These are phyloP conservation scores for Loripinus fragilis DNA, from an alignment of 2,888 invertebrate species.

Conservation along the genomic window DNA sequence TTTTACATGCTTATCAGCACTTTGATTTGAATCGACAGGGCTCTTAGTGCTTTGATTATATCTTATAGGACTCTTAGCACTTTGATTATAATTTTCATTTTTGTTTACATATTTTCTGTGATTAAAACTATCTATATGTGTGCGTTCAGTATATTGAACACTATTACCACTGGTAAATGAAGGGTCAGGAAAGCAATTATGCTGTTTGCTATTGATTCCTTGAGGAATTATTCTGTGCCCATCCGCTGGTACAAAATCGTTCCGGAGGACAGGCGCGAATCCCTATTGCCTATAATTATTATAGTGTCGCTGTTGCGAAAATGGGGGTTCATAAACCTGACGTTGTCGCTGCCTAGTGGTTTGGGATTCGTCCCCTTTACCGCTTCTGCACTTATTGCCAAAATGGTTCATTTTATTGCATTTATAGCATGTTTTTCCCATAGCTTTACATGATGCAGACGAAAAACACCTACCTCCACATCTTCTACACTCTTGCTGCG, in stretches of 20 bases:
- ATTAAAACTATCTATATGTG: too few relatives aligned
- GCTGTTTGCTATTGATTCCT: neutral
- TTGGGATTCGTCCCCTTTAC: neutral
- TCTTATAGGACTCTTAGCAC: too few relatives aligned
- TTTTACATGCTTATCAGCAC: too few relatives aligned
- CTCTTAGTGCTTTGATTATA: too few relatives aligned
- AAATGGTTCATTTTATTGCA: conserved; percentile 28
- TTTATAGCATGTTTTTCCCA: conserved; percentile 25
- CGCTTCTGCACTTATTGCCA: neutral
- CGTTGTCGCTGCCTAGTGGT: neutral
- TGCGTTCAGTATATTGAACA: too few relatives aligned
- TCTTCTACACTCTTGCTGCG: neutral
- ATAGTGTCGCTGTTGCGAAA: neutral
- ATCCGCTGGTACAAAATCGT: conserved; percentile 22
- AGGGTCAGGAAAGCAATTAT: too few relatives aligned
- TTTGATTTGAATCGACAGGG: too few relatives aligned
- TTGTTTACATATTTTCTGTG: too few relatives aligned
- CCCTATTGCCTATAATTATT: conserved; percentile 21
- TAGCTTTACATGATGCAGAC: conserved; percentile 24
- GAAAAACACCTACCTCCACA: conserved; percentile 27
- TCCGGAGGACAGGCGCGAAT: conserved; percentile 37
- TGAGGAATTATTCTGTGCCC: conserved; percentile 16
- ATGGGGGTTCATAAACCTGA: neutral
- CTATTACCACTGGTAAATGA: too few relatives aligned
- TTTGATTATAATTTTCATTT: too few relatives aligned